Evolutionary conservation across 2,113 vertebrate species (phyloP).

Genomic region (Otus sunia): DNA sequence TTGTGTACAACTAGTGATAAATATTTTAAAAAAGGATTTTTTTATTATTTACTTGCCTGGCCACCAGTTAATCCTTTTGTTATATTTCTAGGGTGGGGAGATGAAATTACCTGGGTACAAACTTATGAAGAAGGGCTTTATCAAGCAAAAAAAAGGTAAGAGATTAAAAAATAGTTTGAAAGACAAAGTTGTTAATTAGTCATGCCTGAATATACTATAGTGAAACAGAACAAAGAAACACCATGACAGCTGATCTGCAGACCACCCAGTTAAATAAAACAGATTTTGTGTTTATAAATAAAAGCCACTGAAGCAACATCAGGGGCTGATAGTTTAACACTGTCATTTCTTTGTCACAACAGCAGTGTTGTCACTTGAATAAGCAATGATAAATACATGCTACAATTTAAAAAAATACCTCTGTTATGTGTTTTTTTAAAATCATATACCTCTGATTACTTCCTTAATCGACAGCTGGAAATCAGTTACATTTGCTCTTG

Average conservation of each 20-base stretch:
- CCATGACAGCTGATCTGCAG: not conserved
- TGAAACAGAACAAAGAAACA: not conserved
- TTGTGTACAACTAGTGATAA: not conserved
- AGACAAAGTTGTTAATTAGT: not conserved
- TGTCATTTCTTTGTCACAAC: not conserved
- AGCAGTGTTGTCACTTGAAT: not conserved
- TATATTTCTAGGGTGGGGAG: slow-evolving; percentile 82
- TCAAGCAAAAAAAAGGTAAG: slow-evolving; percentile 78
- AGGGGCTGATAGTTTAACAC: not conserved
- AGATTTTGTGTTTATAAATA: not conserved
- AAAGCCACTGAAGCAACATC: not conserved
- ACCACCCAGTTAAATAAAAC: not conserved
- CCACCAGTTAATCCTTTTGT: not conserved
- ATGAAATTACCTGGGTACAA: slow-evolving; percentile 81
- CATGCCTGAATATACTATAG: not conserved
- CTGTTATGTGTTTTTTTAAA: not conserved
- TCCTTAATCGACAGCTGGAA: not conserved
- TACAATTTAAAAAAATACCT: not conserved
- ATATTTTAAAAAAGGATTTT: not conserved
- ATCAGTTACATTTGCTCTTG: not conserved
- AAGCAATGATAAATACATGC: not conserved
- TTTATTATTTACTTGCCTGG: not conserved
- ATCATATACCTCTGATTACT: not conserved
- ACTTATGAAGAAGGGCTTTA: slow-evolving; percentile 84
- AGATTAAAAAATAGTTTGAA: not conserved